phyloP scores from a whole-genome alignment of 2,113 vertebrate species.

The Amblyopsis rosae region DNA sequence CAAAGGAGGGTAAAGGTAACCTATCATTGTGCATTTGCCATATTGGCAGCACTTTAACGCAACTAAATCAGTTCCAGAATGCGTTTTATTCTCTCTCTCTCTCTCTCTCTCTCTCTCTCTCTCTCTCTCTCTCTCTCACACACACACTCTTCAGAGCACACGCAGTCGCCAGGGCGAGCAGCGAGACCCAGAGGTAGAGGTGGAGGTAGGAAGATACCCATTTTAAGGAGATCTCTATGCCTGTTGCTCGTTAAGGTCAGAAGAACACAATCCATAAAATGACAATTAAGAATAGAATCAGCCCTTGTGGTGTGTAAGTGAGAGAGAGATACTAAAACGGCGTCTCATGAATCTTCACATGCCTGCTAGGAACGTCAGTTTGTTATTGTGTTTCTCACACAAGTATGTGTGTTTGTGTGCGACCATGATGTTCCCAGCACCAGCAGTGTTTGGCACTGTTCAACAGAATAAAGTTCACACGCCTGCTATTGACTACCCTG shows the following conservation, averaged over 20 bases:
- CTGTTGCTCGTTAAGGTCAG: too few relatives aligned
- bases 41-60: background rate
- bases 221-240: background rate
- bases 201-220: slow-evolving; percentile 82
- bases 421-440: slow-evolving; percentile 72
- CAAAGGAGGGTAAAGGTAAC: slow-evolving; percentile 98
- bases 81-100: background rate
- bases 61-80: background rate
- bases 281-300: too few relatives aligned
- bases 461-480: slow-evolving; percentile 93
- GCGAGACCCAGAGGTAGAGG: slow-evolving; percentile 93
- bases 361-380: background rate
- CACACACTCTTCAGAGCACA: slow-evolving; percentile 90
- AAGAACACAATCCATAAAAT: too few relatives aligned
- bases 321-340: too few relatives aligned
- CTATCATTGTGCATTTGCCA: background rate
- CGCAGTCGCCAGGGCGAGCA: slow-evolving; percentile 97
- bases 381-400: too few relatives aligned
- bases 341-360: too few relatives aligned
- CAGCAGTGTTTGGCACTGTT: slow-evolving; percentile 92
- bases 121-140: slow-evolving; percentile 21
- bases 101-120: background rate
- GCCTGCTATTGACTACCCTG: slow-evolving; percentile 87
- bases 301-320: too few relatives aligned
- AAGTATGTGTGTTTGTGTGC: background rate